Evolutionary conservation across 2,888 invertebrate species (phyloP).

Genomic region (Schizotus pectinicornis): DNA sequence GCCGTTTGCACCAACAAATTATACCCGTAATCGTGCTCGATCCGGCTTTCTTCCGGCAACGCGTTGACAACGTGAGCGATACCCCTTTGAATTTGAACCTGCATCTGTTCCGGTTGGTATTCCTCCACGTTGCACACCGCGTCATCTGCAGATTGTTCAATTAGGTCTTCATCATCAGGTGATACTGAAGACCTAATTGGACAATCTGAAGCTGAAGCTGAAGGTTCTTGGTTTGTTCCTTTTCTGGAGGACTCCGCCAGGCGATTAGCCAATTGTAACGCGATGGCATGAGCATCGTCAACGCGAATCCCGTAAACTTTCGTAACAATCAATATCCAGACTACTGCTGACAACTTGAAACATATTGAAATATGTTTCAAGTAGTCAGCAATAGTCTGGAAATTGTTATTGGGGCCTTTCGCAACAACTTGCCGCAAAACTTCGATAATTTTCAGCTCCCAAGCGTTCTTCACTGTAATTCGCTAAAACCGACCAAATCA

Average conservation of each 20-base stretch:
- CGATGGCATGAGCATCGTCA: constrained; percentile 82
- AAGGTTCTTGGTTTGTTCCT: constrained; percentile 37
- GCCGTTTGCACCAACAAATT: constrained; percentile 60
- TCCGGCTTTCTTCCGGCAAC: constrained; percentile 61
- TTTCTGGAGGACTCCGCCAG: constrained; percentile 53
- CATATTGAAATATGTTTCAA: too few species aligned
- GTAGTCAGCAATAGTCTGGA: too few species aligned
- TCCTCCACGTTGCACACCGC: constrained; percentile 41
- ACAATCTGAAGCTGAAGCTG: too few species aligned
- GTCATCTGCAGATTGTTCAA: constrained; percentile 2
- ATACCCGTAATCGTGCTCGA: constrained; percentile 73
- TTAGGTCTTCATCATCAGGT: constrained; percentile 31
- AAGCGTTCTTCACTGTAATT: constrained; percentile 89
- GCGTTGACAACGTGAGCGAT: constrained; percentile 63
- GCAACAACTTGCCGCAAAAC: constrained; percentile 77
- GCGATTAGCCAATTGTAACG: constrained; percentile 77
- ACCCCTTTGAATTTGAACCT: constrained; percentile 53
- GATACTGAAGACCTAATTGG: too few species aligned
- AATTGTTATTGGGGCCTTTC: constrained; percentile 72
- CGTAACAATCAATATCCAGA: constrained; percentile 85
- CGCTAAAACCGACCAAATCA: constrained; percentile 64
- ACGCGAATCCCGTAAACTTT: constrained; percentile 88
- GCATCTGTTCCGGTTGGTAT: constrained; percentile 52
- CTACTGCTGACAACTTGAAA: constrained; percentile 84
- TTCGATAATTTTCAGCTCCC: constrained; percentile 86